Percentiles rank a stretch among this genome's conserved stretches.
phyloP scores from a whole-genome alignment of 2,888 invertebrate species.

The Dasypogon diadema region DNA sequence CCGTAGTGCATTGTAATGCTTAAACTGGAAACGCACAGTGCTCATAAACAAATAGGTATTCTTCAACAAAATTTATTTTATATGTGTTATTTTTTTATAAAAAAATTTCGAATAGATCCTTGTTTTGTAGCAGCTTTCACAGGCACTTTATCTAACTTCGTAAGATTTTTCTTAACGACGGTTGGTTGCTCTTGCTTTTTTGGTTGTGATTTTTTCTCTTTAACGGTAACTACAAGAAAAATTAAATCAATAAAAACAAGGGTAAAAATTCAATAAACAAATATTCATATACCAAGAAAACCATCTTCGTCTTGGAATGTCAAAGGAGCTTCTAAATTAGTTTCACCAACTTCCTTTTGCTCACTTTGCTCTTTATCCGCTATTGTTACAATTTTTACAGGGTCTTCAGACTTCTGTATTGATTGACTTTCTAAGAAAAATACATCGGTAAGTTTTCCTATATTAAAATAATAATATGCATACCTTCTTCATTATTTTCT shows the following conservation, averaged over 20 bases:
- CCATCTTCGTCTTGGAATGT: conserved; percentile 40
- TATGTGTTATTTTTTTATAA: conserved; percentile 15
- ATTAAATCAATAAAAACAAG: background rate
- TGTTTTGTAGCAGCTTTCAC: conserved; percentile 26
- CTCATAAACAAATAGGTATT: too few species aligned
- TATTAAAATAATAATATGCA: too few species aligned
- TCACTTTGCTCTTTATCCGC: too few species aligned
- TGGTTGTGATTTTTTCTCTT: background rate
- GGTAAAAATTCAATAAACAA: background rate
- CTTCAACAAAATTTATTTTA: too few species aligned
- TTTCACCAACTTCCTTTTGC: too few species aligned
- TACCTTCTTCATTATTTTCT: conserved; percentile 15
- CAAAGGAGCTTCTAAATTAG: background rate
- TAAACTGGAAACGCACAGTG: too few species aligned
- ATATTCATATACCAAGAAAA: conserved; percentile 15
- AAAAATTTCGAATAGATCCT: conserved; percentile 21
- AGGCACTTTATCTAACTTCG: conserved; percentile 25
- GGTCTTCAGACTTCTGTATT: too few species aligned
- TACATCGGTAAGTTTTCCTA: too few species aligned
- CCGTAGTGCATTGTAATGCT: too few species aligned
- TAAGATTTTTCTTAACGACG: background rate
- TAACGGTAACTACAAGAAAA: conserved; percentile 28
- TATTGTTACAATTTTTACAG: too few species aligned
- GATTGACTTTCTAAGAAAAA: too few species aligned
- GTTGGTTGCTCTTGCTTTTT: background rate